phyloP scores from a whole-genome alignment of 2,797 vertebrate species.

The Prunella strophiata region DNA sequence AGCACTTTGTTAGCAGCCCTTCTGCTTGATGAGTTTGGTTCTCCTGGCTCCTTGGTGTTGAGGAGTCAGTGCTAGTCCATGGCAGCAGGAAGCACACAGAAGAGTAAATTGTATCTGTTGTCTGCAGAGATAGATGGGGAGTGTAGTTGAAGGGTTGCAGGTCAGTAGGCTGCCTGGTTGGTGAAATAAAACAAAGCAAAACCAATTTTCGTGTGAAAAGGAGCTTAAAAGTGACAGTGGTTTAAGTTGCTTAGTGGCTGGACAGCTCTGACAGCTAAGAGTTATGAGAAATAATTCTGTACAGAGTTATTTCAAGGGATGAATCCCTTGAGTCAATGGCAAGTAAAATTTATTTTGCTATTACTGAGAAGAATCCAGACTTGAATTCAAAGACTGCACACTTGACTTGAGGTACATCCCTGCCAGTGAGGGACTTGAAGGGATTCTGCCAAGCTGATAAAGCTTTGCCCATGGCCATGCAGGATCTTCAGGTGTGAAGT shows the following conservation, averaged over 20 bases:
- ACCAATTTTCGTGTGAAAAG: neutral
- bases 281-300: neutral
- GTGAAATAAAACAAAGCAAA: neutral
- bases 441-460: neutral
- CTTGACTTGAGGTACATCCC: neutral
- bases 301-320: neutral
- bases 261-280: neutral
- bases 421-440: neutral
- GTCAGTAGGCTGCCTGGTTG: neutral
- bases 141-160: neutral
- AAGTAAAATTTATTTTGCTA: neutral
- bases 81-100: neutral
- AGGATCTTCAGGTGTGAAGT: neutral
- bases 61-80: neutral
- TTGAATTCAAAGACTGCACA: neutral
- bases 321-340: neutral
- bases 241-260: neutral
- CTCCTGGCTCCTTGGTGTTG: neutral
- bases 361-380: neutral
- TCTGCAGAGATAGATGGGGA: neutral
- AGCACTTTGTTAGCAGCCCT: neutral
- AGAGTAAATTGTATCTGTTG: neutral
- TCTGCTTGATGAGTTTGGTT: neutral
- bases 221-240: neutral
- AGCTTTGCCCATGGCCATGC: neutral